Percentiles rank a stretch among this genome's conserved stretches.
These are phyloP conservation scores for Columba guinea DNA, from an alignment of 2,797 vertebrate genomes.

Conservation along the genomic window DNA sequence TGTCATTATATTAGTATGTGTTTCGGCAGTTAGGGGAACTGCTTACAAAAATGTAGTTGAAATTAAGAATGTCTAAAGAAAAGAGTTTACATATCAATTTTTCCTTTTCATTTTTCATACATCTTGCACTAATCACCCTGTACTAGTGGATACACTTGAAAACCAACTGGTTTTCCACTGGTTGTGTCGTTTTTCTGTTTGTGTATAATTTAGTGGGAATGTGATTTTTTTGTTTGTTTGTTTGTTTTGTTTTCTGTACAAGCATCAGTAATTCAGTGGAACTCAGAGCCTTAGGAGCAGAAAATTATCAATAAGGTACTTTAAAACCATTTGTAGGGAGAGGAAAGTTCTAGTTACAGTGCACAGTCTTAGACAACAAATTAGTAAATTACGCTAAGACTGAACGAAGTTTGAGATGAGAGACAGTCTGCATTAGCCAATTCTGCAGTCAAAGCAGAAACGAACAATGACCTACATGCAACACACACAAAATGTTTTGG, in stretches of 20 bases:
- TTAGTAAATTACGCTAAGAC: neutral
- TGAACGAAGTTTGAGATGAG: slow-evolving; percentile 24
- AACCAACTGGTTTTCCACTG: neutral
- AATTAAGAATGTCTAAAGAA: neutral
- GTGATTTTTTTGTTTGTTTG: neutral
- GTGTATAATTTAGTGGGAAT: neutral
- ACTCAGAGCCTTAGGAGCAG: neutral
- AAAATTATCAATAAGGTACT: neutral
- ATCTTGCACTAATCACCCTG: neutral
- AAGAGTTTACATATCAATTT: neutral
- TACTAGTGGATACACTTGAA: neutral
- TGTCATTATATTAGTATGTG: neutral
- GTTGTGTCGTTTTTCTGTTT: neutral
- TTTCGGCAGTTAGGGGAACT: neutral
- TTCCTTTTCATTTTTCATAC: neutral
- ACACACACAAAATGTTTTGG: neutral
- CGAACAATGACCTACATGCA: neutral
- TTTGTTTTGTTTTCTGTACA: neutral
- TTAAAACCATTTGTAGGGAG: neutral
- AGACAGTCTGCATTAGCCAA: neutral
- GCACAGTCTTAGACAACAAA: neutral
- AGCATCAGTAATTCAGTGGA: neutral
- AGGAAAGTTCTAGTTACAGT: neutral
- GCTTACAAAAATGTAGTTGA: neutral
- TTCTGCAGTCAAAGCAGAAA: slow-evolving; percentile 23